A percentile compares a stretch with the other conserved stretches of the same genome.
phyloP scores from a whole-genome alignment of 2,797 vertebrate genomes.

The Macropodus opercularis region DNA sequence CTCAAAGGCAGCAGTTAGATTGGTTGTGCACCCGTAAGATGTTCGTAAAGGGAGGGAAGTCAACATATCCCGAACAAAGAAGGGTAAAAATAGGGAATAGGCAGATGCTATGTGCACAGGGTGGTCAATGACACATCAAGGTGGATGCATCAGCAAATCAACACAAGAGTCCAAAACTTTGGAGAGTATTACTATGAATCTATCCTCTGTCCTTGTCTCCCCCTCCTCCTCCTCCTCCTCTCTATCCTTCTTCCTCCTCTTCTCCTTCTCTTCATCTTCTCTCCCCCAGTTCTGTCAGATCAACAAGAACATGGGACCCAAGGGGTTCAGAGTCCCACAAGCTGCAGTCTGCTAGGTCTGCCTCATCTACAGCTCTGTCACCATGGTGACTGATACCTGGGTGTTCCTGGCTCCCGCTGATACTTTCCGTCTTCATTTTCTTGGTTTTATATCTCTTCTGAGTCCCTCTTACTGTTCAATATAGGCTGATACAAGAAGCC shows the following conservation, averaged over 20 bases:
- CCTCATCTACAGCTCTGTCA: constrained; percentile 56
- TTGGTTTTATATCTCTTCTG: constrained; percentile 26
- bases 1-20: constrained; percentile 38
- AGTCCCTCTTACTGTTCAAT: constrained; percentile 21
- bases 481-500: constrained; percentile 6
- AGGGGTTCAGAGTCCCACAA: constrained; percentile 55
- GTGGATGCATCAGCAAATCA: constrained; percentile 32
- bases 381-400: constrained; percentile 67
- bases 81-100: constrained; percentile 2
- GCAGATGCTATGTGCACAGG: constrained; percentile 13
- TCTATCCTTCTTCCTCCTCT: background rate
- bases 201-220: constrained; percentile 35
- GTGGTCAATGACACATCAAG: constrained; percentile 35
- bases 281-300: constrained; percentile 63
- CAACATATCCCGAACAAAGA: background rate
- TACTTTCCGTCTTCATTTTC: constrained; percentile 40
- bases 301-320: constrained; percentile 51
- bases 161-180: constrained; percentile 23
- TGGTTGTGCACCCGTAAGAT: constrained; percentile 30
- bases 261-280: constrained; percentile 24
- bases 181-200: constrained; percentile 25
- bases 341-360: constrained; percentile 51
- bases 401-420: constrained; percentile 49
- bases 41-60: constrained; percentile 8
- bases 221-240: constrained; percentile 16